Evolutionary conservation across 2,888 invertebrate genomes (phyloP).

Genomic region (Harmothoe impar): DNA sequence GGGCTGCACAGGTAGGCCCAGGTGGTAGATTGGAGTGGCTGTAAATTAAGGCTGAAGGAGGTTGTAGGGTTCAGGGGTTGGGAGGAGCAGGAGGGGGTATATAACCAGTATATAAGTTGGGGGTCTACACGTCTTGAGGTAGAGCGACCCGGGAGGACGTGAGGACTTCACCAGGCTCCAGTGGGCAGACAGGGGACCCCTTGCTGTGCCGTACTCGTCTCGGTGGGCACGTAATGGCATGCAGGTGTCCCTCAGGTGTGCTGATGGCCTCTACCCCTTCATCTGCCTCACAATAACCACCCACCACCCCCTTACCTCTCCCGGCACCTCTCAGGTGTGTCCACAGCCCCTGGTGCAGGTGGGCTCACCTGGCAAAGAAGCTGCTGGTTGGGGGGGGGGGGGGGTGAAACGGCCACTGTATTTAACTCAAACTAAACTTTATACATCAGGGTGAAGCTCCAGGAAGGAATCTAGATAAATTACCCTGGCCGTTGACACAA

Average conservation of each 20-base stretch:
- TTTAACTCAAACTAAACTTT: background rate
- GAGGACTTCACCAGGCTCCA: background rate
- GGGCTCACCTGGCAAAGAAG: background rate
- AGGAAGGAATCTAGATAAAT: background rate
- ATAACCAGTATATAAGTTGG: background rate
- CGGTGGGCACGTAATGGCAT: slow-evolving; percentile 58
- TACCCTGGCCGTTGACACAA: too few species aligned
- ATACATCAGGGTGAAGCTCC: slow-evolving; percentile 5
- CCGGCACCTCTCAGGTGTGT: background rate
- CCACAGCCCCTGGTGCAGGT: slow-evolving; percentile 36
- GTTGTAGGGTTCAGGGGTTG: slow-evolving; percentile 16
- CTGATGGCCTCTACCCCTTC: slow-evolving; percentile 35
- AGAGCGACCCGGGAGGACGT: background rate
- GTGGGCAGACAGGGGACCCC: slow-evolving; percentile 44
- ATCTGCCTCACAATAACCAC: background rate
- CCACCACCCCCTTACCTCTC: background rate
- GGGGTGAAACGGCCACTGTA: background rate
- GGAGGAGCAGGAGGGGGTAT: background rate
- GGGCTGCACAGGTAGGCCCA: background rate
- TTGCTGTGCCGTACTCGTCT: slow-evolving; percentile 53
- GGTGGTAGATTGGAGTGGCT: background rate
- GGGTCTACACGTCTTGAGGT: background rate
- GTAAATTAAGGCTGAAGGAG: background rate
- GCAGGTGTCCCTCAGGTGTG: slow-evolving; percentile 62
- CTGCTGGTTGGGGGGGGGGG: background rate